phyloP scores from a whole-genome alignment of 2,888 invertebrate species.

The Acleris laterana region DNA sequence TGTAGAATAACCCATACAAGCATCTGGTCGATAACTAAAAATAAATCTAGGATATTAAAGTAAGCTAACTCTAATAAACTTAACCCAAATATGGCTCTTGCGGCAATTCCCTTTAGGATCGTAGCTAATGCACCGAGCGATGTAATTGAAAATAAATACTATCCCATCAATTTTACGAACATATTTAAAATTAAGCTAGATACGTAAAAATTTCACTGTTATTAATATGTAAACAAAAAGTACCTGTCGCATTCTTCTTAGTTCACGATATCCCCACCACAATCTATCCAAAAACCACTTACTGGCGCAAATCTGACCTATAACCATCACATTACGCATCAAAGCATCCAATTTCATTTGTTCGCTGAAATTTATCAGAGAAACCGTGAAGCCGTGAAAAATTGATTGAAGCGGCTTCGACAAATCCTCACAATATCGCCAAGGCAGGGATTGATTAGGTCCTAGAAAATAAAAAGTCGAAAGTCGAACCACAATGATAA shows the following conservation, averaged over 20 bases:
- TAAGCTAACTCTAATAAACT: too few relatives aligned
- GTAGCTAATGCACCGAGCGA: too few relatives aligned
- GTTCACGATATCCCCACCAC: not conserved
- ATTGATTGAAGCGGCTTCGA: constrained; percentile 13
- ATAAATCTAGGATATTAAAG: too few relatives aligned
- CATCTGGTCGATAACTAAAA: too few relatives aligned
- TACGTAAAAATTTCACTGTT: too few relatives aligned
- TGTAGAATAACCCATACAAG: too few relatives aligned
- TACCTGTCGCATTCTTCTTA: not conserved
- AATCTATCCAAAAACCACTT: constrained; percentile 5
- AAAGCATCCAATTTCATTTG: constrained; percentile 19
- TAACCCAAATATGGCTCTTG: too few relatives aligned
- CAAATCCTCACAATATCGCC: constrained; percentile 4
- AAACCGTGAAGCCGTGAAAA: constrained; percentile 13
- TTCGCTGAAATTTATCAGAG: constrained; percentile 14
- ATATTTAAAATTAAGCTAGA: too few relatives aligned
- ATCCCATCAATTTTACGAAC: too few relatives aligned
- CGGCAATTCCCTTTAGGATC: too few relatives aligned
- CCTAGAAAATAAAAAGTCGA: not conserved
- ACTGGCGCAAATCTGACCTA: constrained; percentile 14
- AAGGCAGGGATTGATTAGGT: constrained; percentile 9
- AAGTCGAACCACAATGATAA: too few relatives aligned
- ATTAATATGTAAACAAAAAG: not conserved
- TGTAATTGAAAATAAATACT: too few relatives aligned
- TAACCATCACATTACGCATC: constrained; percentile 18